phyloP scores from a whole-genome alignment of 2,797 vertebrate species.

The Cottoperca gobio region DNA sequence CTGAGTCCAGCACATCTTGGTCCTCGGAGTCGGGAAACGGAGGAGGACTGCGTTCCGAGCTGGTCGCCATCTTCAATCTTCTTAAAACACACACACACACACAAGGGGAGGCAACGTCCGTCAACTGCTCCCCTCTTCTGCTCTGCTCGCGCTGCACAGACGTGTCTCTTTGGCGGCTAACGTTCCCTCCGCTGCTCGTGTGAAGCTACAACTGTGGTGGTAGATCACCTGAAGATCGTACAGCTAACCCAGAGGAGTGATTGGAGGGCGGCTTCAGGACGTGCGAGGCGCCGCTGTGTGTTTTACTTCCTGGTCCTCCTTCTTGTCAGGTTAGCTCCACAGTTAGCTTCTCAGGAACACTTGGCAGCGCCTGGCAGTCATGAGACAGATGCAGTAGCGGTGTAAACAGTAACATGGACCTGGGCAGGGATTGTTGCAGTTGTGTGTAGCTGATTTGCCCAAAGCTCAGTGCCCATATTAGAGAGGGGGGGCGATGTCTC shows the following conservation, averaged over 20 bases:
- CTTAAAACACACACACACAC: conserved; percentile 10
- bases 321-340: conserved; percentile 53
- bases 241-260: neutral
- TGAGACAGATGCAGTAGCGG: conserved; percentile 25
- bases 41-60: conserved; percentile 87
- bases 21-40: conserved; percentile 88
- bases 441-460: neutral
- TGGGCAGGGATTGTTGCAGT: neutral
- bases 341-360: conserved; percentile 28
- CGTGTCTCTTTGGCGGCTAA: conserved; percentile 23
- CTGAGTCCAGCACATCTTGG: conserved; percentile 78
- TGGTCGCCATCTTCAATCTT: conserved; percentile 84
- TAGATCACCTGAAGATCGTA: neutral
- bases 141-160: neutral
- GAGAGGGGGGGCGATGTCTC: conserved; percentile 51
- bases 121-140: conserved; percentile 30
- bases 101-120: conserved; percentile 53
- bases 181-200: conserved; percentile 16
- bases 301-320: conserved; percentile 78
- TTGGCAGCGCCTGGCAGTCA: conserved; percentile 7
- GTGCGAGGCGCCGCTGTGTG: conserved; percentile 30
- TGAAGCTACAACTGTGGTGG: neutral
- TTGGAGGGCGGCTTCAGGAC: conserved; percentile 16
- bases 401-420: neutral
- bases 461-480: neutral